Evolutionary conservation across 2,888 invertebrate genomes (phyloP).

Genomic region (Orchestes rusci): DNA sequence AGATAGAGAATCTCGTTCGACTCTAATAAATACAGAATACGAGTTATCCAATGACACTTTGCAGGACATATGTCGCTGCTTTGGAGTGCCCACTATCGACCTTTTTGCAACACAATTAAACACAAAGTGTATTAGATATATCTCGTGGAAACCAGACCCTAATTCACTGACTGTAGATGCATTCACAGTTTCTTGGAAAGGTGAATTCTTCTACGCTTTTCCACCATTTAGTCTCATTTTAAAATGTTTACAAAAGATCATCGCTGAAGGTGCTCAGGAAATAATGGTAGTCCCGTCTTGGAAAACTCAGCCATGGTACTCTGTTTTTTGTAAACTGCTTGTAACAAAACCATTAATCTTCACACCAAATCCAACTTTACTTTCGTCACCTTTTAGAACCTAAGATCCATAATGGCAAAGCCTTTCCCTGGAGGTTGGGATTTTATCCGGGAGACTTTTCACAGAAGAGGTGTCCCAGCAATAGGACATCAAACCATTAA

Average conservation of each 20-base stretch:
- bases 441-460: slow-evolving; percentile 16
- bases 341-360: slow-evolving; percentile 9
- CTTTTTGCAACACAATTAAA: slow-evolving; percentile 19
- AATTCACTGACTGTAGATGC: slow-evolving; percentile 11
- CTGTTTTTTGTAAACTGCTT: slow-evolving; percentile 9
- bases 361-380: slow-evolving; percentile 3
- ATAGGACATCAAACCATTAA: slow-evolving; percentile 5
- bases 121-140: slow-evolving; percentile 16
- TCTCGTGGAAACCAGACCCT: slow-evolving; percentile 18
- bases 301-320: slow-evolving; percentile 8
- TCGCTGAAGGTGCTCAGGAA: slow-evolving; percentile 9
- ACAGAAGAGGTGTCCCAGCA: slow-evolving; percentile 5
- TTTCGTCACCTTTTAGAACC: slow-evolving; percentile 10
- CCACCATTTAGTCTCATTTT: slow-evolving; percentile 13
- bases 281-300: slow-evolving; percentile 9
- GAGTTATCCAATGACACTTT: slow-evolving; percentile 1
- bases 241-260: slow-evolving; percentile 13
- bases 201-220: slow-evolving; percentile 15
- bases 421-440: slow-evolving; percentile 18
- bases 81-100: slow-evolving; percentile 15
- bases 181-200: slow-evolving; percentile 13
- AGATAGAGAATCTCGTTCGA: slow-evolving; percentile 15
- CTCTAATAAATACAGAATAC: slow-evolving; percentile 12
- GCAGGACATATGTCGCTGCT: slow-evolving; percentile 1
- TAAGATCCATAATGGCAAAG: slow-evolving; percentile 5